Evolutionary conservation across 2,113 vertebrate species (phyloP).

Genomic region (Aegithalos caudatus): DNA sequence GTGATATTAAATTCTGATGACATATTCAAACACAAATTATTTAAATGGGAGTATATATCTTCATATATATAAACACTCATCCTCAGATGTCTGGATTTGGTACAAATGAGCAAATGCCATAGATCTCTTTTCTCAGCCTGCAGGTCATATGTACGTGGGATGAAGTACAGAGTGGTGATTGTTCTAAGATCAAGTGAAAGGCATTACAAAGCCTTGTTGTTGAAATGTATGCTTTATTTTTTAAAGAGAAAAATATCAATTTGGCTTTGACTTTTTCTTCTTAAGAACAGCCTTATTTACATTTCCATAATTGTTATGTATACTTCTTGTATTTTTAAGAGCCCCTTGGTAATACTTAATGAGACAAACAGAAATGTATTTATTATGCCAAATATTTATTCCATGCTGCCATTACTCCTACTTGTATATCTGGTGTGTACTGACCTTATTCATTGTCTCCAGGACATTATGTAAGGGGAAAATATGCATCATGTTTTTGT

Average conservation of each 20-base stretch:
- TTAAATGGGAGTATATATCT: neutral
- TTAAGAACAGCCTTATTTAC: neutral
- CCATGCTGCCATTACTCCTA: conserved; percentile 70
- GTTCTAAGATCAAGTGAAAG: neutral
- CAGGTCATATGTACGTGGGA: neutral
- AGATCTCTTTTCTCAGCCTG: neutral
- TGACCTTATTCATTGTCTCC: conserved; percentile 61
- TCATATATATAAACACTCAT: neutral
- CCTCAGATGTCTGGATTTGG: neutral
- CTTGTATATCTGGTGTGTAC: conserved; percentile 56
- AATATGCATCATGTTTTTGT: conserved; percentile 45
- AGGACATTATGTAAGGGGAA: conserved; percentile 57
- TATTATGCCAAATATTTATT: conserved; percentile 73
- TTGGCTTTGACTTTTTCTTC: neutral
- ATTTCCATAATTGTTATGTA: neutral
- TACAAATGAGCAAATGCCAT: neutral
- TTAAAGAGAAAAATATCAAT: neutral
- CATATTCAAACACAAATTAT: neutral
- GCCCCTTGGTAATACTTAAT: neutral
- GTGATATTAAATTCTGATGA: neutral
- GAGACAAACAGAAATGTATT: conserved; percentile 58
- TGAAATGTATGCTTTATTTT: neutral
- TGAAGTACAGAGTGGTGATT: conserved; percentile 7
- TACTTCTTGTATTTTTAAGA: neutral
- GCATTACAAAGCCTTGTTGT: neutral